Evolutionary conservation across 2,888 invertebrate species (phyloP), one percentile per base, ranked within the genome.

Genomic region (Tetragnatha montana): DNA sequence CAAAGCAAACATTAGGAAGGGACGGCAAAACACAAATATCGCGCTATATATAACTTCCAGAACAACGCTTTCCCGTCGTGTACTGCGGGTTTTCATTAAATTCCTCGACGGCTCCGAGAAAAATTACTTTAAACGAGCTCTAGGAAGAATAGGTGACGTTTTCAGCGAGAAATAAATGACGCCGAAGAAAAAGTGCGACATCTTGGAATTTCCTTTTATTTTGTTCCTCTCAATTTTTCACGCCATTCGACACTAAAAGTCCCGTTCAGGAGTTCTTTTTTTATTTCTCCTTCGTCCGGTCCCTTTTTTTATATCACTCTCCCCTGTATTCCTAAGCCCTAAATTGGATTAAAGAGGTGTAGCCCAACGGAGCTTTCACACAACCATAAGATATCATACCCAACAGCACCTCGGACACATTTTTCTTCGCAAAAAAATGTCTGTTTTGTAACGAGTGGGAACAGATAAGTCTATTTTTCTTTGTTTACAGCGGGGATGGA

Each of bases 341-440:
- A 84, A 84, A 84, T 84, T 84, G 84, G 84, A 84, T 84, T 84
- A 84, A 76, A 84, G 84, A 76, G 76, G 76, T 76, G 76, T 84
- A 84, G 82, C 82, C 60, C 12, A 47, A 17, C 70, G 73, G 69
- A 69, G 49, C 21, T 69, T 84, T 47, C 51, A 19, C 73, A 22
- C 35, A 19, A 79, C 49, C 76, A 12, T 19, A 76, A 69, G 76
- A 76, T 84, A 84, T 84, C 82, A 50, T 50, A 73, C 60, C 14
- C 10, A 21, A 60, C 60, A 22, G 78, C 3, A 73, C 22, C n/a
- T 10, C 6, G 60, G 60, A 60, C 35, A 73, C 35, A 76, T 84
- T 84, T 75, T 76, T 76, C 22, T 76, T 76, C 35, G 73, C 76
- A 75, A 84, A 76, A 35, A 84, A 76, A 76, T 75, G 76, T 76